Base-by-base conservation (phyloP, 2,888 invertebrate species). In the Acronicta psi region DNA sequence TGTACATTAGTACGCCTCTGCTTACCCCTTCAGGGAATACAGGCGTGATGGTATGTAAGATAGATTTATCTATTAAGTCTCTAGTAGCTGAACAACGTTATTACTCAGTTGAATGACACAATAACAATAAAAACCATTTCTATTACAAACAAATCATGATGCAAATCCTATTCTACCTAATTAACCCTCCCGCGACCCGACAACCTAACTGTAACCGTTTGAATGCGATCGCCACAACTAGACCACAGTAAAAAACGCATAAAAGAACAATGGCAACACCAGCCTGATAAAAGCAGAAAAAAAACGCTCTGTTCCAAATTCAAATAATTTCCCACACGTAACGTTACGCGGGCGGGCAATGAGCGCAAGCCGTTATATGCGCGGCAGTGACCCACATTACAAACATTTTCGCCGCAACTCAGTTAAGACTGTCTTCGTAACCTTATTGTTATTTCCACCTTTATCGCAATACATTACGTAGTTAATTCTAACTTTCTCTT, bases 281-380 rank as follows among this genome's bases (percentile, higher is more conserved):
- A 85, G 81, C 77, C 75, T 80, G 84, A 90, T 90, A 88, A 90
- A 90, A 88, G 85, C 81, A 82, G 80, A 83, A 88, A 91, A 91
- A 90, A 87, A 82, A 76, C 79, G 58, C 55, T 80, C 78, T 84
- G 93, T 92, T 92, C 93, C 91, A 91, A 94, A 94, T 94, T 93
- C 92, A 88, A 92, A 92, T 92, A 90, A 92, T 94, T 94, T 94
- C 93, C 93, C 93, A 94, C 93, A 93, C 93, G 93, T 93, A 93
- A 93, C 90, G 93, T 93, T 93, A 93, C 92, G 93, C 93, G 92
- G 91, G 92, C 93, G 92, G 89, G 87, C 91, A 93, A 86, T 86
- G 87, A 88, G 93, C 85, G 87, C 93, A 85, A 63, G 86, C 93
- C 93, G 93, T 94, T 94, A 93, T 92, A 88, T 88, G 88, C 87